phyloP scores from a whole-genome alignment of 2,113 vertebrate genomes.

The Archilochus colubris region DNA sequence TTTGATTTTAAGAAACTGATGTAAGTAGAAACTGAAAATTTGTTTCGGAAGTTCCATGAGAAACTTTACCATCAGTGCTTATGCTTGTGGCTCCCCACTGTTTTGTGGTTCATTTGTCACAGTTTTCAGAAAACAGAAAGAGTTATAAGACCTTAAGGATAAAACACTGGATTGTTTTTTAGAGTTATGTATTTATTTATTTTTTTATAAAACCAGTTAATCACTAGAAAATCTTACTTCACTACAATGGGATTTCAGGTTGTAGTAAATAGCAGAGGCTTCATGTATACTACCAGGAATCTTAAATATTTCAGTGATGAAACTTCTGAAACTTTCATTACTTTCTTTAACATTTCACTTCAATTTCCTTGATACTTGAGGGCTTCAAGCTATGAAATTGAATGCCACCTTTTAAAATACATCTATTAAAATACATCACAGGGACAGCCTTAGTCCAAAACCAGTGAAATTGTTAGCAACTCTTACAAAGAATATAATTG shows the following conservation, averaged over 20 bases:
- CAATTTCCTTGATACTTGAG: background rate
- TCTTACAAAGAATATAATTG: background rate
- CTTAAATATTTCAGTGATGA: background rate
- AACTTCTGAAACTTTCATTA: background rate
- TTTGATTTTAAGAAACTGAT: background rate
- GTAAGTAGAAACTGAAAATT: background rate
- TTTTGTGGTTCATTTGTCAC: background rate
- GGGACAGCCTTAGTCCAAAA: background rate
- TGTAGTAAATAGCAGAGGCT: background rate
- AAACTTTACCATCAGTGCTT: rapidly evolving
- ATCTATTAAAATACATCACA: background rate
- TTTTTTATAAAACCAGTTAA: background rate
- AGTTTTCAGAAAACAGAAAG: background rate
- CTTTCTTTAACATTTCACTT: background rate
- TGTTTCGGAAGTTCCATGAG: background rate
- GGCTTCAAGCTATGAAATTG: background rate
- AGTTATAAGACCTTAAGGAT: background rate
- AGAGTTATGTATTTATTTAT: background rate
- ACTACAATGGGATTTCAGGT: background rate
- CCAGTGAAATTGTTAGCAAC: background rate
- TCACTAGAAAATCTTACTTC: background rate
- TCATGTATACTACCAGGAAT: background rate
- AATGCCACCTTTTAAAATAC: background rate
- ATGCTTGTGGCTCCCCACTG: background rate
- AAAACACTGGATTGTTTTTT: background rate